phyloP scores from a whole-genome alignment of 2,797 vertebrate species.

The Alectoris magna region DNA sequence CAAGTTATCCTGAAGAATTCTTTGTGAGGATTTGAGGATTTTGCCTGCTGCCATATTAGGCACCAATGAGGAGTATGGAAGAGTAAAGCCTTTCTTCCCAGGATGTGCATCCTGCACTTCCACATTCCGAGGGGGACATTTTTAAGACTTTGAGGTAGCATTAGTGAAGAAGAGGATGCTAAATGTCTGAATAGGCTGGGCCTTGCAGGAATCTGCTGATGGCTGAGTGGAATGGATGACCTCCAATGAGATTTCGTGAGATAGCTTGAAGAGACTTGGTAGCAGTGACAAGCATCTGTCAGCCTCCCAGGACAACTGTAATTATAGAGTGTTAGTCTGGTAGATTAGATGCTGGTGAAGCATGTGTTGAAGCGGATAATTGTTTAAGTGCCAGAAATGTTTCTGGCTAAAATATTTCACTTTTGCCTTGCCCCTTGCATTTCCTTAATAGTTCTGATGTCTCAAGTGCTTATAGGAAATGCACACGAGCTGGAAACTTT shows the following conservation, averaged over 20 bases:
- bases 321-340: background rate
- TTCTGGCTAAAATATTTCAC: background rate
- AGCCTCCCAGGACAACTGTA: background rate
- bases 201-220: background rate
- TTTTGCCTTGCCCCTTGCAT: background rate
- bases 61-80: background rate
- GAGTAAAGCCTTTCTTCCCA: background rate
- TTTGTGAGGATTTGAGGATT: background rate
- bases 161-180: background rate
- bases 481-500: background rate
- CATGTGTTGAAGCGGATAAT: background rate
- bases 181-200: background rate
- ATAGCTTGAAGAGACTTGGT: background rate
- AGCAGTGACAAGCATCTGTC: background rate
- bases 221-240: background rate
- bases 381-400: background rate
- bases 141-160: background rate
- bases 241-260: background rate
- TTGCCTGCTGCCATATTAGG: background rate
- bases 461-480: background rate
- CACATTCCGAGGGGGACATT: background rate
- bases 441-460: background rate
- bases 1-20: accelerated
- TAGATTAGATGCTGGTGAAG: background rate
- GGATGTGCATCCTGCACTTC: background rate